Evolutionary conservation across 2,113 vertebrate species (phyloP).

Genomic region (Phylloscopus trochiloides): DNA sequence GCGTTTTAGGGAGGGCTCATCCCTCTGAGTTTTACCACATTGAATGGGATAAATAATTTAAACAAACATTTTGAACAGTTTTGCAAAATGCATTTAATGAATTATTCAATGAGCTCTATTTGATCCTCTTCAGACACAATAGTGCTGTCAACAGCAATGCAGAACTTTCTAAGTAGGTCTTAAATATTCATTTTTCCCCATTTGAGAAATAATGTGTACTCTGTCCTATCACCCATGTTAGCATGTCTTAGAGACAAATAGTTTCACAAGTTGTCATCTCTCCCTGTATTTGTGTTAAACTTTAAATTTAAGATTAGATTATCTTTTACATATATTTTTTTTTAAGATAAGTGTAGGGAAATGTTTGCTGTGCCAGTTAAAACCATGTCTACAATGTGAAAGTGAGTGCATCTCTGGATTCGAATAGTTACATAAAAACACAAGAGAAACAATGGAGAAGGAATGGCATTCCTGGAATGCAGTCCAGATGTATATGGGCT

Average conservation of each 20-base stretch:
- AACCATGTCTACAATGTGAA: slow-evolving; percentile 57
- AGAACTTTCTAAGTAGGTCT: slow-evolving; percentile 51
- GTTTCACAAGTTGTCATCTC: slow-evolving; percentile 62
- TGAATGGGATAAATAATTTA: slow-evolving; percentile 57
- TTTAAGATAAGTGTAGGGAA: slow-evolving; percentile 41
- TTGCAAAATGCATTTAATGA: slow-evolving; percentile 55
- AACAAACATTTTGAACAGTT: slow-evolving; percentile 62
- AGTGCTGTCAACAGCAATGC: slow-evolving; percentile 45
- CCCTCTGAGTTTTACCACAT: not conserved
- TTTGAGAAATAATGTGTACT: slow-evolving; percentile 44
- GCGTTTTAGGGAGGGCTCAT: not conserved
- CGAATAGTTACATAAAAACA: slow-evolving; percentile 49
- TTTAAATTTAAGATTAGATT: slow-evolving; percentile 67
- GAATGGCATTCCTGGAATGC: slow-evolving; percentile 66
- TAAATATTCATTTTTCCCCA: slow-evolving; percentile 47
- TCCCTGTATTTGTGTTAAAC: slow-evolving; percentile 48
- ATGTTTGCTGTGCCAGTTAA: slow-evolving; percentile 53
- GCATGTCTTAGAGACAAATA: slow-evolving; percentile 45
- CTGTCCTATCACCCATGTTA: slow-evolving; percentile 46
- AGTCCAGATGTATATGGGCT: slow-evolving; percentile 62
- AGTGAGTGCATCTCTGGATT: slow-evolving; percentile 58
- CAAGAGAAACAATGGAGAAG: slow-evolving; percentile 49
- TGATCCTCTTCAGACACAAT: slow-evolving; percentile 63
- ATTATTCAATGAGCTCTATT: slow-evolving; percentile 54
- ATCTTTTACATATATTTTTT: slow-evolving; percentile 51